Percentiles rank a stretch among this genome's conserved stretches.
These are phyloP conservation scores for Drosophila anomalata DNA, from an alignment of 2,888 invertebrate genomes.

Conservation along the genomic window DNA sequence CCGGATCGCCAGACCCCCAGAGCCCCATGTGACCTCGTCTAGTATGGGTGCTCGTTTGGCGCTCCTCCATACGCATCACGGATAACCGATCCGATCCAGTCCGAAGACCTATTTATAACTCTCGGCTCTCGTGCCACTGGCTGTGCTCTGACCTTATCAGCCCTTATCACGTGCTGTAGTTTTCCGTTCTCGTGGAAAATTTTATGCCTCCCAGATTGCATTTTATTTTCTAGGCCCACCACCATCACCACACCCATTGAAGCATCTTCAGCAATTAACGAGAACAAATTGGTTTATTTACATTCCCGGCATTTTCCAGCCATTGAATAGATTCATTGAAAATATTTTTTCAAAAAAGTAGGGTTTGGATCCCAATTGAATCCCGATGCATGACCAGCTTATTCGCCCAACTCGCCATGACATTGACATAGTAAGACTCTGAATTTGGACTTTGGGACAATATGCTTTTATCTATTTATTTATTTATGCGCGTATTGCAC, in stretches of 20 bases:
- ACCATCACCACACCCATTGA: neutral
- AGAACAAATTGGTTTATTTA: neutral
- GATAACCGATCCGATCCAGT: constrained; percentile 31
- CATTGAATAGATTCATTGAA: neutral
- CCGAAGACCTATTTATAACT: constrained; percentile 39
- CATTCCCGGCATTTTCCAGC: neutral
- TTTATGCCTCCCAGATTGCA: constrained; percentile 17
- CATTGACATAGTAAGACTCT: constrained; percentile 67
- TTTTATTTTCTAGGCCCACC: neutral
- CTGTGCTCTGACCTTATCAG: constrained; percentile 48
- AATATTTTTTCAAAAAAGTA: neutral
- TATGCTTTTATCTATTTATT: constrained; percentile 42
- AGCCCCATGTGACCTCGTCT: constrained; percentile 30
- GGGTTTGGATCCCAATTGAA: neutral
- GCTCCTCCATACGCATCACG: constrained; percentile 53
- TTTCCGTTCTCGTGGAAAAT: constrained; percentile 71
- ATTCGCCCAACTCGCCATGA: constrained; percentile 59
- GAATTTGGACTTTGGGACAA: constrained; percentile 22
- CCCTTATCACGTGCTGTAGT: constrained; percentile 76
- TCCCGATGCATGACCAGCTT: constrained; percentile 16
- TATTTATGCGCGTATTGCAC: constrained; percentile 66
- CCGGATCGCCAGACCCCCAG: neutral
- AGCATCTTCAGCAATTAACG: neutral
- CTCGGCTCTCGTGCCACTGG: constrained; percentile 35
- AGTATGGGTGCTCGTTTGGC: constrained; percentile 48